phyloP scores from a whole-genome alignment of 2,888 invertebrate species.

The Apamea anceps region DNA sequence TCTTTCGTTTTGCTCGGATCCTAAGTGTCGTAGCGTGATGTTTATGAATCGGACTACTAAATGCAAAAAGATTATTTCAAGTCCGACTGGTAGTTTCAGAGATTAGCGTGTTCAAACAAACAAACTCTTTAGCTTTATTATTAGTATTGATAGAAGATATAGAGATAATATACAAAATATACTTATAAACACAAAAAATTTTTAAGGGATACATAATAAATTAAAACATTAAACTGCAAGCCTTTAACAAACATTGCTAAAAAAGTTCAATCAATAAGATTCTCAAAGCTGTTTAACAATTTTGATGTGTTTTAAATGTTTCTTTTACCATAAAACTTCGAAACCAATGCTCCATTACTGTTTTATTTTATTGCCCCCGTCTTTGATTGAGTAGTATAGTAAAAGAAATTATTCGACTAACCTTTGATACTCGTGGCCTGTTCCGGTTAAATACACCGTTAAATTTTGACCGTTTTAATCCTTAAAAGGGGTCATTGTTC shows the following conservation, averaged over 20 bases:
- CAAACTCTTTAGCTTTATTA: no score
- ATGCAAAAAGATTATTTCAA: no score
- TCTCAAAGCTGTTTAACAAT: neutral
- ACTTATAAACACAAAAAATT: no score
- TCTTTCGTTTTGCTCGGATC: no score
- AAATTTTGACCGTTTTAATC: no score
- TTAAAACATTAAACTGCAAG: neutral
- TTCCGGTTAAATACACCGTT: conserved; percentile 1
- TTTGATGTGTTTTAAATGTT: conserved; percentile 26
- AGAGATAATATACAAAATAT: no score
- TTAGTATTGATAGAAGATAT: no score
- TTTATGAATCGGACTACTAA: no score
- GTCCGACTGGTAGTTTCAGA: no score
- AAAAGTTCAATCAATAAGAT: neutral
- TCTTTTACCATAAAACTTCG: conserved; percentile 9
- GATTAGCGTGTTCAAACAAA: no score
- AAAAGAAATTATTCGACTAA: conserved; percentile 2
- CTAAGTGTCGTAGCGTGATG: no score
- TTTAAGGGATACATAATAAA: neutral
- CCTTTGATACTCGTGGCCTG: neutral
- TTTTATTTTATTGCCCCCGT: conserved; percentile 26
- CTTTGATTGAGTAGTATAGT: neutral
- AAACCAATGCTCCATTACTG: conserved; percentile 13
- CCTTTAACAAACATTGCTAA: neutral
- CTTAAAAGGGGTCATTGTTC: no score